phyloP scores from a whole-genome alignment of 37 sponge, comb jelly and placozoan species.

The Cladorhizidae sp. region DNA sequence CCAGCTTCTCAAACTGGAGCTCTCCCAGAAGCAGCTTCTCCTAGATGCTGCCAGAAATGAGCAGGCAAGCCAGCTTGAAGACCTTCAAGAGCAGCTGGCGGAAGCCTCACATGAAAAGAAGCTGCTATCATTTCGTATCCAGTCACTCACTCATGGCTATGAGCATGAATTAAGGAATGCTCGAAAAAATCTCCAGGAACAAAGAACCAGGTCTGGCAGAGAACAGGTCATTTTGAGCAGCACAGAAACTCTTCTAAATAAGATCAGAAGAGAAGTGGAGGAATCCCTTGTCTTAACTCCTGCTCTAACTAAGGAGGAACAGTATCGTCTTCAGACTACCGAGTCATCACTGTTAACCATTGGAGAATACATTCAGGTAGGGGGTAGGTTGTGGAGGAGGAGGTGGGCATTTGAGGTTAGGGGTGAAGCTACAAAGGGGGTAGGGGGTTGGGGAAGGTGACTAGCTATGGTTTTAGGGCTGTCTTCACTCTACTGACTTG shows the following conservation, averaged over 20 bases:
- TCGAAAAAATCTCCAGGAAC: neutral
- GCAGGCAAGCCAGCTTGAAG: constrained; percentile 52
- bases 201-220: neutral
- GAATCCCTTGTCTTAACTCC: neutral
- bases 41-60: constrained; percentile 67
- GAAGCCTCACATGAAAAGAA: constrained; percentile 68
- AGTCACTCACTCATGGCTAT: constrained; percentile 42
- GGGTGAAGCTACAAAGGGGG: no score
- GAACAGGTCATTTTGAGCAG: neutral
- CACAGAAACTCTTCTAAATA: neutral
- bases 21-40: constrained; percentile 80
- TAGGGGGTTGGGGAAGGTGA: no score
- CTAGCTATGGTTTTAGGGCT: no score
- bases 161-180: constrained; percentile 37
- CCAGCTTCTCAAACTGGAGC: constrained; percentile 76
- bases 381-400: neutral
- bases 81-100: constrained; percentile 74
- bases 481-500: no score
- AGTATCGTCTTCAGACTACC: neutral
- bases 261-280: neutral
- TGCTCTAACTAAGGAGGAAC: neutral
- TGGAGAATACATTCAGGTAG: neutral
- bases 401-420: no score
- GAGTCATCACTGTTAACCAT: neutral
- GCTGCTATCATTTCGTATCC: constrained; percentile 43